Evolutionary conservation across 2,888 invertebrate species (phyloP), one percentile per base, ranked within the genome.

Genomic region (Arctia plantaginis): DNA sequence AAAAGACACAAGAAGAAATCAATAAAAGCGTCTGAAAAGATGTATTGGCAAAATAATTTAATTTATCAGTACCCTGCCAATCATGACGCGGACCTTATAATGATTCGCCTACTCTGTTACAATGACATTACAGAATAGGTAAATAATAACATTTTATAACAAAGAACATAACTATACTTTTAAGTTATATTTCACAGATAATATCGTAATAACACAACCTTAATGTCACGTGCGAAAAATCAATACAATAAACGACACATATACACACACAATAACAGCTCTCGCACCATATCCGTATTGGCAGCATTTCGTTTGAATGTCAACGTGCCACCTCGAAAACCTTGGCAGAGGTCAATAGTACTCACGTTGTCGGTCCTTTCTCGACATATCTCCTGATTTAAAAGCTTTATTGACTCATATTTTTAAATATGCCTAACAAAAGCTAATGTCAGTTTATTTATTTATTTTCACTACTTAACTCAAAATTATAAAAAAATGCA

Each of bases 311-410:
- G 85, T 89, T 82, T 88, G 88, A 92, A 92, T 92, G 91, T 89
- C 90, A 91, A 74, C 64, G 71, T 66, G 70, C 47, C 78, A 84
- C 88, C 88, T 87, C 78, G 89, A 84, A 87, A 89, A 83, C 93
- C 93, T 93, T 93, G 93, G 82, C 69, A 39, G 82, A 89, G 93
- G 92, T 92, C 90, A 90, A 85, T 88, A 85, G 81, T 89, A 87
- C 85, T 80, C 72, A 62, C 44, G 23, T 62, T 64, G 51, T 66
- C n/a, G 51, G 70, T 66, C 76, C 90, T 88, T 90, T 92, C 89
- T 84, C 85, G 73, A 76, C 77, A 77, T 76, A 81, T 83, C 80
- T 84, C 76, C 81, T 83, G 80, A 68, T 73, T 71, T 73, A 23
- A 51, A 65, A 55, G n/a, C 51, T 2, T 55, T n/a, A 65, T 67